Conservation (phyloP, 2,797 vertebrate species). For the Choloepus didactylus region DNA sequence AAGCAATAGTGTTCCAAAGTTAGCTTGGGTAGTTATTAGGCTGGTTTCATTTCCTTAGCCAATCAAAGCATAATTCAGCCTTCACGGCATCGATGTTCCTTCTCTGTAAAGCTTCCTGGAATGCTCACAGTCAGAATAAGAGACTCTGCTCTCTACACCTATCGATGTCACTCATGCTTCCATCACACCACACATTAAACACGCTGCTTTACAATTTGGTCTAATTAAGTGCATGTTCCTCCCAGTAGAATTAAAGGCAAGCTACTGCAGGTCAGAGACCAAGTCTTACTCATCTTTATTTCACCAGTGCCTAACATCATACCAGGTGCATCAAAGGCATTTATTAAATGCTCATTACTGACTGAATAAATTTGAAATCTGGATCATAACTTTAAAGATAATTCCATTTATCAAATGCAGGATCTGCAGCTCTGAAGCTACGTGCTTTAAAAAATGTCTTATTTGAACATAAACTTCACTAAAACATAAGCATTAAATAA, state of each 20-base stretch:
- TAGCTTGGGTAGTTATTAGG: not conserved
- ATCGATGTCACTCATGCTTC: not conserved
- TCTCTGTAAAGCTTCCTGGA: not conserved
- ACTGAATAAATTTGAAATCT: constrained; percentile 43
- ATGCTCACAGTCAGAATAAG: not conserved
- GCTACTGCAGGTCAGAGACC: not conserved
- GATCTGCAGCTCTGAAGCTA: not conserved
- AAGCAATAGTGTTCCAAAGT: not conserved
- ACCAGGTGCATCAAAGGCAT: not conserved
- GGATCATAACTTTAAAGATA: constrained; percentile 17
- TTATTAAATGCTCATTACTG: not conserved
- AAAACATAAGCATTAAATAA: constrained; percentile 55
- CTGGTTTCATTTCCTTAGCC: not conserved
- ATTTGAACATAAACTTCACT: constrained; percentile 53
- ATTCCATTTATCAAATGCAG: constrained; percentile 1
- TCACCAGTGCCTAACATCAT: not conserved
- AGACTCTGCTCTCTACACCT: not conserved
- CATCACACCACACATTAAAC: not conserved
- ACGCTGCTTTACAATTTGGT: not conserved
- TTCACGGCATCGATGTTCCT: not conserved
- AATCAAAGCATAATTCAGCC: not conserved
- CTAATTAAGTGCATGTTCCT: not conserved
- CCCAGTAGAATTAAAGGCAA: not conserved
- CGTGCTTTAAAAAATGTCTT: constrained; percentile 16
- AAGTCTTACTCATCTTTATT: not conserved